Base-by-base conservation (phyloP, 2,797 vertebrate genomes). In the Mergus octosetaceus region DNA sequence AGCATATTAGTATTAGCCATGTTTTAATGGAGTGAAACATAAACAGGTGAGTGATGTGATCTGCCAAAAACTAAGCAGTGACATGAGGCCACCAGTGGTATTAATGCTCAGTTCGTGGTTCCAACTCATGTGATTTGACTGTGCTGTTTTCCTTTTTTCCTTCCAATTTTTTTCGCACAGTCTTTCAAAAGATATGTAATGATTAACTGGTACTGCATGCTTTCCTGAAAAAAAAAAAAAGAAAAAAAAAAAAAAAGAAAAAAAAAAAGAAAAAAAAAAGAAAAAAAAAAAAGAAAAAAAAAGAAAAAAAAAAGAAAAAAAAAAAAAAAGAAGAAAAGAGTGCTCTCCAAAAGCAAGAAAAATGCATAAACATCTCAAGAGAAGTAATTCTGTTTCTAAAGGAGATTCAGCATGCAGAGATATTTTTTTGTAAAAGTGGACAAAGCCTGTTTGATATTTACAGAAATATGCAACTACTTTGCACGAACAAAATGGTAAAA, bases 361-460 rank as follows among this genome's bases (percentile, higher is more conserved):
- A 82, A 70, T 72, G 24, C 34, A 56, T 87, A 83, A 66, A 20
- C 76, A 56, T 58, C 38, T 87, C 65, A 58, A 83, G 47, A 78
- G 17, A 91, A 66, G 58, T 38, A 69, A 20, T 45, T 71, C 32
- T 58, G 43, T 65, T 91, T 75, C 58, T 54, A 87, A 65, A 72
- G 58, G n/a, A 90, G 53, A 49, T 89, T 74, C 22, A 94, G 32
- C 84, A 96, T n/a, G 38, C 77, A 91, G 45, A 64, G 34, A 69
- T 82, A 90, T 39, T 94, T 90, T 68, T 68, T 90, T 68, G 43
- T 64, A 92, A 87, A 73, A 9, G 30, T 11, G 51, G 73, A 86
- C 72, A 94, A 86, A 95, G 24, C 18, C 36, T 72, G 90, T 95
- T 89, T 71, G 34, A 82, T 95, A 97, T 94, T 96, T 97, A 97